These are phyloP conservation scores for Syngnathus rostellatus DNA, from an alignment of 2,797 vertebrate genomes.

Conservation along the genomic window DNA sequence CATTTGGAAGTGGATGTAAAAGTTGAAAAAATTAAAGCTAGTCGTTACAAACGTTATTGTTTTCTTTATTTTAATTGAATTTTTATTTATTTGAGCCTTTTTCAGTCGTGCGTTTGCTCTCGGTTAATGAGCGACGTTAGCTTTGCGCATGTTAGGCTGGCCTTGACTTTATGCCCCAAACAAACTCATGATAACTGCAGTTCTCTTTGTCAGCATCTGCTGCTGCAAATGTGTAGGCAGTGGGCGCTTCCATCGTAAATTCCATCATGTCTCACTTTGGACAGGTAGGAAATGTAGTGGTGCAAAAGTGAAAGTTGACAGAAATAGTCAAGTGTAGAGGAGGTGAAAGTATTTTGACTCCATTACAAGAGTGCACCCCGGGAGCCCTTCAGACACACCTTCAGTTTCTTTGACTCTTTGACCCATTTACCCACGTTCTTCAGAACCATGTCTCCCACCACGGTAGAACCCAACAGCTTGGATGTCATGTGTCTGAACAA, in stretches of 20 bases:
- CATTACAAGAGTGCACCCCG: constrained; percentile 19
- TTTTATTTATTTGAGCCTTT: neutral
- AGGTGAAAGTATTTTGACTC: too few relatives aligned
- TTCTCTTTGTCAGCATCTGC: neutral
- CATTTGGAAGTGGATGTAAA: neutral
- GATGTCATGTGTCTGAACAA: constrained; percentile 68
- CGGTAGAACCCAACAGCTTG: constrained; percentile 65
- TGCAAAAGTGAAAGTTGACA: neutral
- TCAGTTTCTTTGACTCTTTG: constrained; percentile 27
- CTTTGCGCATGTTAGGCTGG: neutral
- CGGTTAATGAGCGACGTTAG: neutral
- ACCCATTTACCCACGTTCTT: constrained; percentile 18
- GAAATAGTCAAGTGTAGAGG: neutral
- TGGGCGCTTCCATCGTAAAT: neutral
- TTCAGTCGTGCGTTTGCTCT: neutral
- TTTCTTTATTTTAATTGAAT: neutral
- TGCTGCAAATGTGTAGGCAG: neutral
- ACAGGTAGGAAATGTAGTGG: neutral
- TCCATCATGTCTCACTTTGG: neutral
- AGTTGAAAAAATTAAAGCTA: neutral
- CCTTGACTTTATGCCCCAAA: neutral
- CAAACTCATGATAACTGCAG: neutral
- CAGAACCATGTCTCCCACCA: constrained; percentile 35
- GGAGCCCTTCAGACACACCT: constrained; percentile 10
- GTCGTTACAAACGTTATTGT: neutral